phyloP scores from a whole-genome alignment of 2,113 vertebrate species.

The Seriola dumerili region DNA sequence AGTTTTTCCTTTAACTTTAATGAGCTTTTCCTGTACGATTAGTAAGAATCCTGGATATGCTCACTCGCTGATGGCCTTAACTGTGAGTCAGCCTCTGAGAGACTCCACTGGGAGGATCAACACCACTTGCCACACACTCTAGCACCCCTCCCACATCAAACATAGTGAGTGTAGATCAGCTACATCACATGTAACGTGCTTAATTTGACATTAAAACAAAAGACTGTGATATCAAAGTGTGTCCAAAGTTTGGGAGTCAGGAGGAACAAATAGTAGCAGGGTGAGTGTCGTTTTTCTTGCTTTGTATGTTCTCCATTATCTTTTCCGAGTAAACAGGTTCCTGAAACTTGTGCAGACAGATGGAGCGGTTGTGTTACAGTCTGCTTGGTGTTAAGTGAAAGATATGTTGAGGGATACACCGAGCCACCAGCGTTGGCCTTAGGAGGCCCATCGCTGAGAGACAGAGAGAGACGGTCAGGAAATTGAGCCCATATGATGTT shows the following conservation, averaged over 20 bases:
- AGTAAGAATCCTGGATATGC: conserved; percentile 51
- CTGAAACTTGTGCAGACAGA: conserved; percentile 60
- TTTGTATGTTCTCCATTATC: conserved; percentile 58
- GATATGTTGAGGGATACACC: conserved; percentile 68
- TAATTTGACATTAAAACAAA: conserved; percentile 18
- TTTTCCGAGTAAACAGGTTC: conserved; percentile 68
- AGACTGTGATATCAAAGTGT: conserved; percentile 1
- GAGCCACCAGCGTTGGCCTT: conserved; percentile 77
- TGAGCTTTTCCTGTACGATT: conserved; percentile 70
- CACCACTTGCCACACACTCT: conserved; percentile 43
- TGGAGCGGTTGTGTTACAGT: conserved; percentile 66
- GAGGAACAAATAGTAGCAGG: conserved; percentile 35
- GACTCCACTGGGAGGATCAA: conserved; percentile 58
- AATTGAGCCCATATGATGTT: conserved; percentile 87
- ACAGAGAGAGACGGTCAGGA: conserved; percentile 79
- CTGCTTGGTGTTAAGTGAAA: conserved; percentile 73
- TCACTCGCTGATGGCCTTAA: conserved; percentile 43
- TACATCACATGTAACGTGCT: conserved; percentile 7
- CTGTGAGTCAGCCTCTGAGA: conserved; percentile 61
- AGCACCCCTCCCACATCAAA: conserved; percentile 52
- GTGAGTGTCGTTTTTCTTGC: conserved; percentile 20
- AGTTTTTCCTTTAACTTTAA: conserved; percentile 54
- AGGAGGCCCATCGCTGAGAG: conserved; percentile 74
- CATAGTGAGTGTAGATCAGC: conserved; percentile 25
- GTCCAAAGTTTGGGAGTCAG: conserved; percentile 19